Evolutionary conservation across 2,888 invertebrate species (phyloP).

Genomic region (Sclerodermus sp.): DNA sequence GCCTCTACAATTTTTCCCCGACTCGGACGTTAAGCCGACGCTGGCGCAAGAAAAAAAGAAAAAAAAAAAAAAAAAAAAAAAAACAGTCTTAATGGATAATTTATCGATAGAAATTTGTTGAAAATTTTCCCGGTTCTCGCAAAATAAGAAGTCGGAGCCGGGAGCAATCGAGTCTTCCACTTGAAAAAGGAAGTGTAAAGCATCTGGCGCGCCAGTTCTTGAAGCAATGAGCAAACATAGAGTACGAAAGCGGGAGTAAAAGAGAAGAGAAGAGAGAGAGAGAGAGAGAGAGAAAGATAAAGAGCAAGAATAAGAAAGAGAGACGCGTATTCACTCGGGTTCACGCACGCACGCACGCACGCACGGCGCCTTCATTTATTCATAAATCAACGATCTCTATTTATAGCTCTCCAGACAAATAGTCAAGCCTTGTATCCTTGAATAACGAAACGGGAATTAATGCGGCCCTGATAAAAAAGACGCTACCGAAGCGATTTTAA

Average conservation of each 20-base stretch:
- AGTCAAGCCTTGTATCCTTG: constrained; percentile 46
- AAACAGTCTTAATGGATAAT: too few species aligned
- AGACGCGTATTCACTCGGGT: background rate
- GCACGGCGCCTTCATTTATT: constrained; percentile 51
- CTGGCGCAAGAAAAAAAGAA: too few species aligned
- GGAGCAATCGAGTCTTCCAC: too few species aligned
- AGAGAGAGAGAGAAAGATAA: constrained; percentile 7
- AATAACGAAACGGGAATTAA: constrained; percentile 42
- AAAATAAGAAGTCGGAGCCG: too few species aligned
- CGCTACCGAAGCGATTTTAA: background rate
- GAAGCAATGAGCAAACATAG: background rate
- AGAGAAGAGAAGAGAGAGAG: background rate
- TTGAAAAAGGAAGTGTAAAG: too few species aligned
- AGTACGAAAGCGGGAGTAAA: background rate
- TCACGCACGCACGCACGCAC: constrained; percentile 14
- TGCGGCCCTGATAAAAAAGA: constrained; percentile 13
- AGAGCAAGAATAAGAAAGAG: constrained; percentile 2
- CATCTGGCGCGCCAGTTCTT: too few species aligned
- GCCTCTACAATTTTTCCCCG: too few species aligned
- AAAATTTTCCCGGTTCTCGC: too few species aligned
- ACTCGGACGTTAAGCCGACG: too few species aligned
- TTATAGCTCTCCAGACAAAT: constrained; percentile 51
- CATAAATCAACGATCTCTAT: constrained; percentile 54
- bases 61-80: too few species aligned
- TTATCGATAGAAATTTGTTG: too few species aligned